These are phyloP conservation scores for Strix uralensis DNA, from an alignment of 2,113 vertebrate genomes.

Conservation along the genomic window DNA sequence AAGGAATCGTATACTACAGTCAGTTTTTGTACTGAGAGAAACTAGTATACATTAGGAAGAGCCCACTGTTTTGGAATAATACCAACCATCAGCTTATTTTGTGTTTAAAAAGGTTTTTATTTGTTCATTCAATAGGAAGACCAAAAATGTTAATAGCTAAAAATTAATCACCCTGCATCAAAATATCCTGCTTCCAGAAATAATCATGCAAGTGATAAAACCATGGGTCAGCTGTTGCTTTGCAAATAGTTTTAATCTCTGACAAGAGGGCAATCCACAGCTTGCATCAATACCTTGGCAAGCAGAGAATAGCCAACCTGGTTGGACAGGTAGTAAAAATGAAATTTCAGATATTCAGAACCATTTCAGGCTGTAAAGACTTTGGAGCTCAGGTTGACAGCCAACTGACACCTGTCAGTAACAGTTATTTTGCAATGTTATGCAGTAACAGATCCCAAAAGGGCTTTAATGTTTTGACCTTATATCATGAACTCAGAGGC, in stretches of 20 bases:
- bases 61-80: not conserved
- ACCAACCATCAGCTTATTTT: not conserved
- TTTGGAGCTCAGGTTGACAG: not conserved
- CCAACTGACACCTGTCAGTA: not conserved
- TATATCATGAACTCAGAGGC: not conserved
- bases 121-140: constrained; percentile 14
- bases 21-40: not conserved
- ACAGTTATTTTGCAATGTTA: not conserved
- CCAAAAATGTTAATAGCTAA: not conserved
- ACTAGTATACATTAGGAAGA: not conserved
- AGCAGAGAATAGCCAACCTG: not conserved
- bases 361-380: not conserved
- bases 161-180: not conserved
- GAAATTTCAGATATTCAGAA: not conserved
- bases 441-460: not conserved
- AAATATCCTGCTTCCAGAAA: constrained; percentile 23
- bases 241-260: not conserved
- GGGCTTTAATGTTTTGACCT: not conserved
- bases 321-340: not conserved
- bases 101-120: not conserved
- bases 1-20: not conserved
- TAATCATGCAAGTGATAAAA: not conserved
- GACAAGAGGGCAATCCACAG: not conserved
- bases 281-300: not conserved
- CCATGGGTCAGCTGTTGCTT: not conserved